Base-by-base conservation (phyloP, 2,113 vertebrate species). In the Ginglymostoma cirratum region DNA sequence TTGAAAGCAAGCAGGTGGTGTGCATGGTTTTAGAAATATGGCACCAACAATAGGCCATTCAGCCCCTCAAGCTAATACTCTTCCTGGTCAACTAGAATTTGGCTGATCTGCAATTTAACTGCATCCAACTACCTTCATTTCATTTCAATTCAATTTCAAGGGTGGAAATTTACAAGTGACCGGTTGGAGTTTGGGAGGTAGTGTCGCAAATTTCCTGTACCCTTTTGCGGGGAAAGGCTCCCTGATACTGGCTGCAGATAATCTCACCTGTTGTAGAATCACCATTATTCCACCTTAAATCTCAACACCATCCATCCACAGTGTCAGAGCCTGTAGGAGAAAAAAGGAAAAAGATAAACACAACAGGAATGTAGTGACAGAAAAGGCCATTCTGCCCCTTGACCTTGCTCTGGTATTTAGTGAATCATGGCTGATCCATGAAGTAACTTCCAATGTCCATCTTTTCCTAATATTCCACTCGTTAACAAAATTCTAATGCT, bases 181-280 rank as follows among this genome's bases (percentile, higher is more conserved):
- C 72, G 12, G 30, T n/a, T 14, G 30, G 72, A 2, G 27, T 61
- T 61, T 61, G 30, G 1, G 72, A 12, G 34, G 10, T 1, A 24
- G 69, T 24, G 30, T 72, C 69, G 5, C 24, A 27, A 21, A 72
- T 72, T 72, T 72, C 70, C 27, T 1, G 34, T 6, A 27, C 34
- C 24, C 34, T 34, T 34, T 8, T 14, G 0, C 0, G 8, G 30
- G 10, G 70, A 7, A 72, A 72, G 6, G 70, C 70, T 2, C 27
- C 24, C 70, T 0, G 24, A 38, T n/a, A 14, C 27, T 3, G 48
- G 12, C 24, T 15, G 12, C 45, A 89, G 24, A 30, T 12, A 89
- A 55, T 14, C 48, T 89, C 45, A 89, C 86, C 86, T 89, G 86
- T 48, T 55, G 86, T 14, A 89, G 86, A 55, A 89, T 89, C 86